phyloP scores from a whole-genome alignment of 1,140 invertebrate genomes.

The Ostrea denselamellosa region DNA sequence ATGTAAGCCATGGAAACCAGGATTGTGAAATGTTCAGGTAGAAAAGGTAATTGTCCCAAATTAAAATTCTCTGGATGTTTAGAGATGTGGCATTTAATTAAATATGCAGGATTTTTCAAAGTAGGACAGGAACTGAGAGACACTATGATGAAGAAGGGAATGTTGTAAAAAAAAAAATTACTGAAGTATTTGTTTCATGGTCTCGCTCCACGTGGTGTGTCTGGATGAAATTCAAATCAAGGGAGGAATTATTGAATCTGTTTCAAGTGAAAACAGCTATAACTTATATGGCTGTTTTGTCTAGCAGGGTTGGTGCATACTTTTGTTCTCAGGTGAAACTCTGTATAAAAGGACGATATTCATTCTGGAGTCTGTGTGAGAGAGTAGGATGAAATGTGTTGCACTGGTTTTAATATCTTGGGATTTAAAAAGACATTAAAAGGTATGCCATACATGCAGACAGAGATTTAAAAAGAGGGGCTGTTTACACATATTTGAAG shows the following conservation, averaged over 20 bases:
- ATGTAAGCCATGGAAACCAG: not conserved
- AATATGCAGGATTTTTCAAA: slow-evolving; percentile 2
- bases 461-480: not conserved
- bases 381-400: not conserved
- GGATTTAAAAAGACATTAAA: slow-evolving; percentile 28
- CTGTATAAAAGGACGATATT: not conserved
- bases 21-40: not conserved
- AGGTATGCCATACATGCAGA: not conserved
- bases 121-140: not conserved
- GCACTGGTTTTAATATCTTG: not conserved
- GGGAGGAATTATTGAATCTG: no score
- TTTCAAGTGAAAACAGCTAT: no score
- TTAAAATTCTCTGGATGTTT: slow-evolving; percentile 13
- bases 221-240: no score
- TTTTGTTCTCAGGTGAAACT: not conserved
- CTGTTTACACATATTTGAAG: not conserved
- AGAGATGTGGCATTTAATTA: slow-evolving; percentile 2
- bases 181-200: no score
- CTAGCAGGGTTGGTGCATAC: no score
- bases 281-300: no score
- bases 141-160: not conserved
- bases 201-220: no score
- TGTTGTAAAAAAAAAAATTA: not conserved
- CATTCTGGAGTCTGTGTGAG: not conserved
- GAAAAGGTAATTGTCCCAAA: not conserved